Percentiles rank a stretch among this genome's conserved stretches.
Conservation (phyloP, 1,140 invertebrate species). For the Drosophila biarmipes region DNA sequence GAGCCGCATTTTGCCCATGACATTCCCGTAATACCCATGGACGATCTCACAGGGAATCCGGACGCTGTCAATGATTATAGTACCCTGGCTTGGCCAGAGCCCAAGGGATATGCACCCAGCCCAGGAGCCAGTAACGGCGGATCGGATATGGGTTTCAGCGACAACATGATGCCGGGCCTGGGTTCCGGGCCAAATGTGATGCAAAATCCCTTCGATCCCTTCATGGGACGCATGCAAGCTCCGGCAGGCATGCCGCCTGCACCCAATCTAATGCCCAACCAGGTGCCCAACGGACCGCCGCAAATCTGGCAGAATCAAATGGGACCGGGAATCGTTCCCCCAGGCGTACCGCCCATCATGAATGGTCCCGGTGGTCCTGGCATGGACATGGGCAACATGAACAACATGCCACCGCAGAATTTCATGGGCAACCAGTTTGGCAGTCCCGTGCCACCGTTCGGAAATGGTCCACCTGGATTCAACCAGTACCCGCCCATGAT, state of each 20-base stretch:
- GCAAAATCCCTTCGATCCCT: constrained; percentile 67
- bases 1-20: constrained; percentile 91
- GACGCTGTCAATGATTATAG: constrained; percentile 92
- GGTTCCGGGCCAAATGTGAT: constrained; percentile 64
- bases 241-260: constrained; percentile 17
- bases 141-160: constrained; percentile 42
- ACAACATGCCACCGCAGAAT: constrained; percentile 51
- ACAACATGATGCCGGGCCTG: constrained; percentile 85
- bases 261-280: constrained; percentile 37
- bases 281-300: constrained; percentile 46
- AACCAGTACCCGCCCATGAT: constrained; percentile 79
- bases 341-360: constrained; percentile 36
- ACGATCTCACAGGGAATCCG: constrained; percentile 92
- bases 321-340: constrained; percentile 29
- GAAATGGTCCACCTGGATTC: constrained; percentile 44
- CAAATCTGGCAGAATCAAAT: constrained; percentile 69
- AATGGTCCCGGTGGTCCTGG: constrained; percentile 48
- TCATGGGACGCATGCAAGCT: constrained; percentile 30
- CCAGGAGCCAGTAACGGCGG: background rate
- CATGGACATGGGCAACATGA: constrained; percentile 59
- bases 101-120: constrained; percentile 87
- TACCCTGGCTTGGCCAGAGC: constrained; percentile 91
- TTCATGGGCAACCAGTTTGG: constrained; percentile 72
- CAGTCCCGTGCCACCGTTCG: constrained; percentile 62
- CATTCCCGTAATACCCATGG: constrained; percentile 93